Percentiles rank a stretch among this genome's conserved stretches.
Evolutionary conservation across 2,888 invertebrate genomes (phyloP).

Genomic region (Erynnis tages): DNA sequence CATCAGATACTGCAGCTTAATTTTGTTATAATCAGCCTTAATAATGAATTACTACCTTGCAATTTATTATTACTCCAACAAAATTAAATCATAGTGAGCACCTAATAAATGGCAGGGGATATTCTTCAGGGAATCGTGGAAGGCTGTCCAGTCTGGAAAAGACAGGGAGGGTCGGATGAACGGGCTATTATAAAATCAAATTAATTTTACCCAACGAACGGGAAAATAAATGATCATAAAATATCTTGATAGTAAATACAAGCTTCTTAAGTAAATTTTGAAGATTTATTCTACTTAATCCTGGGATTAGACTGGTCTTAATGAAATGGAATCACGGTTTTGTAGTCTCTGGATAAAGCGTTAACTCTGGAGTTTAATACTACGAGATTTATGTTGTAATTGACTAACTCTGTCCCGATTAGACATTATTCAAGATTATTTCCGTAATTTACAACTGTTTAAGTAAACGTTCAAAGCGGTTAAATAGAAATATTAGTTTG

Average conservation of each 20-base stretch:
- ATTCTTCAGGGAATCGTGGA: constrained; percentile 1
- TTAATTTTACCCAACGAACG: constrained; percentile 20
- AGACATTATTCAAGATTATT: too few species aligned
- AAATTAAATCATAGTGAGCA: constrained; percentile 25
- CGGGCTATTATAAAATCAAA: constrained; percentile 24
- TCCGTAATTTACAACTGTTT: too few species aligned
- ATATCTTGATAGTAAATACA: constrained; percentile 9
- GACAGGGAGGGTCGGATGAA: constrained; percentile 9
- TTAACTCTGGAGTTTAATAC: too few species aligned
- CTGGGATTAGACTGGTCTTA: background rate
- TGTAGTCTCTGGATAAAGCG: too few species aligned
- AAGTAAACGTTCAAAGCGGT: too few species aligned
- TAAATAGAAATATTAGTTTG: too few species aligned
- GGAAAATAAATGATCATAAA: constrained; percentile 13
- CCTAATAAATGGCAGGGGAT: constrained; percentile 20
- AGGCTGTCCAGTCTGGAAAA: constrained; percentile 9
- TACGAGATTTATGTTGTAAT: too few species aligned
- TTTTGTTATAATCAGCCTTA: too few species aligned
- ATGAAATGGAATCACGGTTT: too few species aligned
- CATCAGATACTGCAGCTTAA: too few species aligned
- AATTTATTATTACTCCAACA: constrained; percentile 13
- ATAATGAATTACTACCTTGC: too few species aligned
- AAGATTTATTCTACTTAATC: background rate
- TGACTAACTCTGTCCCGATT: too few species aligned
- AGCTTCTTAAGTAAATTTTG: background rate